These are phyloP conservation scores for Hetaerina titia DNA, from an alignment of 2,888 invertebrate genomes.

Conservation along the genomic window DNA sequence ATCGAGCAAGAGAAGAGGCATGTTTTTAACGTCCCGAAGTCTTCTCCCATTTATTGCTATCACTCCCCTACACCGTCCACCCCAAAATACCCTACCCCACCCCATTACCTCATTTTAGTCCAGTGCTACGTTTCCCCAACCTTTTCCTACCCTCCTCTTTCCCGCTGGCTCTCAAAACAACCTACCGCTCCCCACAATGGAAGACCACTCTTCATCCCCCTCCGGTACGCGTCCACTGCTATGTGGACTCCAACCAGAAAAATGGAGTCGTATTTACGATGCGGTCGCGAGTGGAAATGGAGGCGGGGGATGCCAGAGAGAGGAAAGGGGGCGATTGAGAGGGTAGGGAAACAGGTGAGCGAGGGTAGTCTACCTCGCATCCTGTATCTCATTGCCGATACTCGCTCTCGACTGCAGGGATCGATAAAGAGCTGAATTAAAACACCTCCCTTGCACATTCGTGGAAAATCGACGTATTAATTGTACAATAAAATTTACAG, in stretches of 20 bases:
- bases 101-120: background rate
- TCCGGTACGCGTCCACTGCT: background rate
- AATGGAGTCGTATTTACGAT: constrained; percentile 45
- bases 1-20: background rate
- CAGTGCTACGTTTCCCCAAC: background rate
- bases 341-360: background rate
- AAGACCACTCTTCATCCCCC: background rate
- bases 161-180: constrained; percentile 19
- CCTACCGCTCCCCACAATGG: background rate
- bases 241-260: constrained; percentile 5
- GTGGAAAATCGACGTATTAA: too few species aligned
- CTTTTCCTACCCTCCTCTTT: background rate
- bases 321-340: background rate
- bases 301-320: background rate
- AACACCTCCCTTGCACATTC: too few species aligned
- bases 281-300: background rate
- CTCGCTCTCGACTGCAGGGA: background rate
- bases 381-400: background rate
- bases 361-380: background rate
- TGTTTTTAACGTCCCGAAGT: background rate
- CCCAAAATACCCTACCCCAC: background rate
- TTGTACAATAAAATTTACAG: too few species aligned
- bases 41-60: constrained; percentile 11
- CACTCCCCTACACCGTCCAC: background rate
- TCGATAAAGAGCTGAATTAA: too few species aligned